Percentiles rank a stretch among this genome's conserved stretches.
Evolutionary conservation across 2,113 vertebrate species (phyloP).

Genomic region (Saimiri boliviensis): DNA sequence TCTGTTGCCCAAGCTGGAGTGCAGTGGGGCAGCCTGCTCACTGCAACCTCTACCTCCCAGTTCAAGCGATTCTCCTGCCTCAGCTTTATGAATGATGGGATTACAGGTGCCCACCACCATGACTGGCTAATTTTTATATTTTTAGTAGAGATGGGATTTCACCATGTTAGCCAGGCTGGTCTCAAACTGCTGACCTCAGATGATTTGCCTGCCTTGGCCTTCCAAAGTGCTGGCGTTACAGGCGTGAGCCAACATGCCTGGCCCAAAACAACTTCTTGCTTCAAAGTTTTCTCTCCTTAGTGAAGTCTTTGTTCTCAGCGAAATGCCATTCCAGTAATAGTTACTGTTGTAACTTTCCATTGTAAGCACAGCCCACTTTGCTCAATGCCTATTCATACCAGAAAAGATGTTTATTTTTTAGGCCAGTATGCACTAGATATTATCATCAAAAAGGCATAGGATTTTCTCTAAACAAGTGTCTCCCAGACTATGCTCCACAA

Average conservation of each 20-base stretch:
- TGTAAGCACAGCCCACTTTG: constrained; percentile 46
- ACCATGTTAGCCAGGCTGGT: too few relatives aligned
- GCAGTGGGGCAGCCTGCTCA: too few relatives aligned
- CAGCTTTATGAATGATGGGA: too few relatives aligned
- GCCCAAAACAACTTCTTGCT: constrained; percentile 16
- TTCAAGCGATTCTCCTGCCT: too few relatives aligned
- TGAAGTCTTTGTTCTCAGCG: constrained; percentile 43
- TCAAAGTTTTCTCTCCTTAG: constrained; percentile 43
- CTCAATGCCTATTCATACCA: constrained; percentile 28
- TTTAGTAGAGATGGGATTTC: too few relatives aligned
- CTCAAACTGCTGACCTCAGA: too few relatives aligned
- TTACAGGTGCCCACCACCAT: too few relatives aligned
- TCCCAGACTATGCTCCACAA: neutral
- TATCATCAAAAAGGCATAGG: constrained; percentile 33
- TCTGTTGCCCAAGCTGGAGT: too few relatives aligned
- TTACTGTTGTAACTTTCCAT: constrained; percentile 51
- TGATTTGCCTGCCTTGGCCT: too few relatives aligned
- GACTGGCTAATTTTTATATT: too few relatives aligned
- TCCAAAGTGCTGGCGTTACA: too few relatives aligned
- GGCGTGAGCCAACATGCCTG: neutral
- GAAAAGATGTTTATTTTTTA: constrained; percentile 58
- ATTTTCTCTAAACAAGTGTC: neutral
- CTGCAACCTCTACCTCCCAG: too few relatives aligned
- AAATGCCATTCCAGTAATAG: constrained; percentile 47
- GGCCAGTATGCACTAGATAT: neutral